Percentiles rank a stretch among this genome's conserved stretches.
These are phyloP conservation scores for Tragulus kanchil DNA, from an alignment of 2,113 vertebrate species.

Conservation along the genomic window DNA sequence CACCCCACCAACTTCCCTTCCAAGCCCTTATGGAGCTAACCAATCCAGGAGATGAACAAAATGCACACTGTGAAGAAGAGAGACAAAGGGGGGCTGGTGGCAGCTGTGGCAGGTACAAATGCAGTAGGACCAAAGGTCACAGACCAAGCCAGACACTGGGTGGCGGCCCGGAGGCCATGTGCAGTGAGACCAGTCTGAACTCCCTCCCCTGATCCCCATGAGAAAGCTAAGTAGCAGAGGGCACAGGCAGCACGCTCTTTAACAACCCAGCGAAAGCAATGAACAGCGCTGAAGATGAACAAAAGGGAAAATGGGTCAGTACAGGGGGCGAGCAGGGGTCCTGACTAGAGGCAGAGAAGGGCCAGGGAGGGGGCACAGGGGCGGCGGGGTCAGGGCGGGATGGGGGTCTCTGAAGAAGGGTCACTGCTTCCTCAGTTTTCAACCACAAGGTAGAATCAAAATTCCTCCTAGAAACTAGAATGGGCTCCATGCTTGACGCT, in stretches of 20 bases:
- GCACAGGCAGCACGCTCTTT: not conserved
- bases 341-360: too few relatives aligned
- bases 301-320: not conserved
- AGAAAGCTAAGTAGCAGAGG: not conserved
- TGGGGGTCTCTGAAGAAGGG: not conserved
- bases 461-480: not conserved
- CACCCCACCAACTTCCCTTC: not conserved
- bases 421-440: not conserved
- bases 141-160: not conserved
- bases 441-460: not conserved
- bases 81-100: not conserved
- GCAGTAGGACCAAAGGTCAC: not conserved
- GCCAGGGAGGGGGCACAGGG: accelerated
- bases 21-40: not conserved
- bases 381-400: accelerated
- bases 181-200: not conserved
- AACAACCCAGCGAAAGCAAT: not conserved
- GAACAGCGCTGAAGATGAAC: not conserved
- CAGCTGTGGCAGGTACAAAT: not conserved
- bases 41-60: not conserved
- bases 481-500: not conserved
- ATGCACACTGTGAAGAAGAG: not conserved
- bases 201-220: not conserved
- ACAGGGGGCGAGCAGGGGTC: not conserved
- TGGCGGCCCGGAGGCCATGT: not conserved